Evolutionary conservation across 2,888 invertebrate species (phyloP), one percentile per base, ranked within the genome.

Genomic region (Caenorhabditis angaria): DNA sequence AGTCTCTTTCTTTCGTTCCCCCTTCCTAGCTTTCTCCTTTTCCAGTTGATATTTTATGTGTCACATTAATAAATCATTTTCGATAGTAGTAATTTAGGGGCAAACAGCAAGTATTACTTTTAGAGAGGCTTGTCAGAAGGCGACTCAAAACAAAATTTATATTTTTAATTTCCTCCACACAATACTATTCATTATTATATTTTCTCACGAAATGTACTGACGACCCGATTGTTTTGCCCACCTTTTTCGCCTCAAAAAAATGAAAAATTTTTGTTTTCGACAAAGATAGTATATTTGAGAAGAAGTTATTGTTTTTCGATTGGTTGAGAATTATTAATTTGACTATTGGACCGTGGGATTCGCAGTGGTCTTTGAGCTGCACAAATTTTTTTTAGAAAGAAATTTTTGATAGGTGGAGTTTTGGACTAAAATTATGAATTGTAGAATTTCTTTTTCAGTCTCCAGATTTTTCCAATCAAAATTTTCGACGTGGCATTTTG

Each of bases 1-100:
- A n/a, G n/a, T n/a, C n/a, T n/a, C n/a, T n/a, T n/a, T n/a, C n/a
- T n/a, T n/a, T n/a, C n/a, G n/a, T n/a, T n/a, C n/a, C n/a, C n/a
- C n/a, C n/a, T n/a, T n/a, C n/a, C n/a, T n/a, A n/a, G n/a, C 14
- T 18, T 18, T 41, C 41, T 41, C 18, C 41, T 41, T 41, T 41
- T 41, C 18, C 32, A 8, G 6, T 32, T 32, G 5, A 32, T 5
- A 41, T 18, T 18, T 10, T 18, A 41, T 18, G 18, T 14, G 41
- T 41, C 41, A 3, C 41, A 41, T 41, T 41, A 41, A 41, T 41
- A 41, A 41, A 41, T 41, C 41, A 41, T 41, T 41, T 41, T 41
- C 41, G 18, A 41, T 41, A 41, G n/a, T n/a, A n/a, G 41, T 41
- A 41, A 41, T 41, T 41, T 41, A 41, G 41, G 18, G 14, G 10